Evolutionary conservation across 2,113 vertebrate species (phyloP), one percentile per base, ranked within the genome.

Genomic region (Microtus ochrogaster): DNA sequence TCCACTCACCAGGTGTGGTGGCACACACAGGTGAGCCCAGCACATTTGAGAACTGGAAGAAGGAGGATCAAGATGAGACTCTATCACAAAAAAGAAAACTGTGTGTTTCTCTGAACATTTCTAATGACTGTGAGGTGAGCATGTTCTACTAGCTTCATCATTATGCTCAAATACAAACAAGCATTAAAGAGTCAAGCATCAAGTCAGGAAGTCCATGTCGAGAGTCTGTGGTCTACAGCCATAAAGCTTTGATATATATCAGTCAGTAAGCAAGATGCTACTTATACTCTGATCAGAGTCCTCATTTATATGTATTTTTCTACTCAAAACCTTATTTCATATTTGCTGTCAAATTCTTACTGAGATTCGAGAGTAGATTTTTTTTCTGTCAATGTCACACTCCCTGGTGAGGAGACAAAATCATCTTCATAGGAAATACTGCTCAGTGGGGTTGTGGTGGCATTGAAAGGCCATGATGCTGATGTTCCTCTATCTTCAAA

Each of bases 341-440:
- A 91, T 65, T 83, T 77, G 36, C 73, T 70, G 96, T 73, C 19
- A 93, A n/a, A 79, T 30, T 91, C 49, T 94, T 99, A 99, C 99
- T 99, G 99, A 96, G 98, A 98, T 41, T 99, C 98, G 92, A 92
- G 97, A 92, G 98, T 78, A 93, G 98, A 94, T 97, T 97, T 99
- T 96, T 94, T 99, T 91, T 98, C 98, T 47, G 98, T 98, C 85
- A 98, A 97, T 87, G 98, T 98, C 90, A 97, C 98, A 90, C 99
- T 99, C 96, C 98, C 98, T 47, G 98, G 98, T 0, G 98, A 99
- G 0, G 99, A 99, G 73, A 98, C 97, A 98, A 99, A 99, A 94
- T 99, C 99, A 96, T 99, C 99, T 94, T 99, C 99, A 4, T 99
- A 99, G 1, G 98, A 98, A 81, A 94, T n/a, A 0, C 98, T 98